Conservation (phyloP, 2,797 vertebrate genomes). For the Staurois parvus region DNA sequence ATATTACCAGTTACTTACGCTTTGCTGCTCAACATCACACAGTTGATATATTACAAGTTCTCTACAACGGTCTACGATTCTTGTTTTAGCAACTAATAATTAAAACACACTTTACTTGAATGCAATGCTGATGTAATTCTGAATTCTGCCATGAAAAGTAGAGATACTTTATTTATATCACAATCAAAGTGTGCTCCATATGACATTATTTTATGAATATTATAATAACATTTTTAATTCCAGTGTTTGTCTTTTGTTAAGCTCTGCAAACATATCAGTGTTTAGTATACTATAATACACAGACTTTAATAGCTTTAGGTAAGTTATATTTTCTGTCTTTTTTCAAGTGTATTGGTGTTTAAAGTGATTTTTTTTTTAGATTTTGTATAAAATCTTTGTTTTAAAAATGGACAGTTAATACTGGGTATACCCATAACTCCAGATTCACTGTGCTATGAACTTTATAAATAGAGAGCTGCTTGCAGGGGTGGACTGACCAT, state of each 20-base stretch:
- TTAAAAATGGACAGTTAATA: too few relatives aligned
- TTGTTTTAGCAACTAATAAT: conserved; percentile 19
- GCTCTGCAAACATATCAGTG: not conserved
- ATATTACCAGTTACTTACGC: conserved; percentile 1
- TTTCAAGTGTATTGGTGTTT: too few relatives aligned
- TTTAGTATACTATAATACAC: not conserved
- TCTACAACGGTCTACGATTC: not conserved
- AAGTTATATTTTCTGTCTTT: too few relatives aligned
- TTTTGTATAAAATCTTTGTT: too few relatives aligned
- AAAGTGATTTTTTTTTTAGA: too few relatives aligned
- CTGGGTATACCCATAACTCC: too few relatives aligned
- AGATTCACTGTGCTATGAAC: too few relatives aligned
- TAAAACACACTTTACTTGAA: conserved; percentile 13
- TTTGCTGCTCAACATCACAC: conserved; percentile 14
- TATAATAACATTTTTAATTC: not conserved
- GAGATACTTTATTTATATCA: conserved; percentile 8
- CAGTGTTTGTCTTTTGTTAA: not conserved
- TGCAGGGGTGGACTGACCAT: too few relatives aligned
- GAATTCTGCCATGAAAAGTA: not conserved
- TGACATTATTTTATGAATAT: not conserved
- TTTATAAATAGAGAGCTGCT: too few relatives aligned
- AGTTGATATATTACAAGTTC: conserved; percentile 10
- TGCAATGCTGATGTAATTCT: not conserved
- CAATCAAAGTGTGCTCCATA: not conserved
- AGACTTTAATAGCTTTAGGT: too few relatives aligned